These are phyloP conservation scores for Beris chalybata DNA, from an alignment of 2,888 invertebrate genomes.

Conservation along the genomic window DNA sequence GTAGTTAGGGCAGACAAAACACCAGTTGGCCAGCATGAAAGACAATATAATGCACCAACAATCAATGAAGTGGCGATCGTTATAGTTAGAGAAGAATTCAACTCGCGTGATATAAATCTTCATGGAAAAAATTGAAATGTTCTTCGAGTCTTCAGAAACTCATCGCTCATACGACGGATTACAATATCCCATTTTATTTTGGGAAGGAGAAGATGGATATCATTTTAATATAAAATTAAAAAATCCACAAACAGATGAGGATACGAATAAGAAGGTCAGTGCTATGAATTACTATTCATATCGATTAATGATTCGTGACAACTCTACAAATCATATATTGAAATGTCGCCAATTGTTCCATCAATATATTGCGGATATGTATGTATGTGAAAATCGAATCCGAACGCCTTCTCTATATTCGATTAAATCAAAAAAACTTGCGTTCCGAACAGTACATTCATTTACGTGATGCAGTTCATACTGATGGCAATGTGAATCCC, in stretches of 20 bases:
- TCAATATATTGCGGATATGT: constrained; percentile 6
- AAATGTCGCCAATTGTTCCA: neutral
- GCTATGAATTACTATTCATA: neutral
- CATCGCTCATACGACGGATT: constrained; percentile 38
- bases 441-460: constrained; percentile 44
- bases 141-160: constrained; percentile 42
- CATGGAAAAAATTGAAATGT: constrained; percentile 39
- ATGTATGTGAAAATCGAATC: constrained; percentile 14
- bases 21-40: constrained; percentile 44
- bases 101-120: constrained; percentile 45
- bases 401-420: constrained; percentile 17
- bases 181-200: constrained; percentile 32
- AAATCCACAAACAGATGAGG: no score
- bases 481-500: constrained; percentile 42
- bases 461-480: constrained; percentile 45
- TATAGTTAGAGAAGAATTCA: constrained; percentile 41
- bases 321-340: neutral
- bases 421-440: constrained; percentile 13
- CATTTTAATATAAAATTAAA: neutral
- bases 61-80: constrained; percentile 41
- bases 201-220: constrained; percentile 27
- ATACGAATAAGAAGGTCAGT: no score
- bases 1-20: constrained; percentile 47
- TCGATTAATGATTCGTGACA: neutral
- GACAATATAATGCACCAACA: constrained; percentile 40